These are phyloP conservation scores for Meandrusa payeni DNA, from an alignment of 2,888 invertebrate species.

Conservation along the genomic window DNA sequence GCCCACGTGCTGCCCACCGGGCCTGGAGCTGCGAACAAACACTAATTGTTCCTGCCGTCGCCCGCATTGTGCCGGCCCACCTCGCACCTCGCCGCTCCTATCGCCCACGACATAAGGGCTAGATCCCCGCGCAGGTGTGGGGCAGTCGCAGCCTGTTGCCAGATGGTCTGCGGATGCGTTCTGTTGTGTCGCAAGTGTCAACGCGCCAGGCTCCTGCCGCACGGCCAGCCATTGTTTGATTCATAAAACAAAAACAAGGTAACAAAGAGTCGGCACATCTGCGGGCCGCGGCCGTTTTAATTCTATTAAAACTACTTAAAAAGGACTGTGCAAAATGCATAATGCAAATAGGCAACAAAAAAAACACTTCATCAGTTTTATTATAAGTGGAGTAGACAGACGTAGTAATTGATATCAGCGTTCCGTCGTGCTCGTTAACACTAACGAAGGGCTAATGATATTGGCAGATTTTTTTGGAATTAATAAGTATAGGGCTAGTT, in stretches of 20 bases:
- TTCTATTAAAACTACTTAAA: no score
- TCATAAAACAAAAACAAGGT: slow-evolving; percentile 20
- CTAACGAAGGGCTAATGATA: no score
- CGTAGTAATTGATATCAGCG: no score
- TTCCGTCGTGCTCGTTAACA: no score
- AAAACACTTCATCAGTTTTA: no score
- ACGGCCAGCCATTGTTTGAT: slow-evolving; percentile 30
- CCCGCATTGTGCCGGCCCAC: slow-evolving; percentile 37
- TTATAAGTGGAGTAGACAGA: no score
- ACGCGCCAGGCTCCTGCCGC: slow-evolving; percentile 27
- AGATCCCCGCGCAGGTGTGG: neutral
- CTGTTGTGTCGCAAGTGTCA: slow-evolving; percentile 27
- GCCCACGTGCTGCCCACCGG: no score
- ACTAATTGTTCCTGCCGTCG: slow-evolving; percentile 44
- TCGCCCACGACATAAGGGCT: neutral
- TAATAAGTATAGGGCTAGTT: no score
- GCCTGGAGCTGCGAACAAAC: slow-evolving; percentile 48
- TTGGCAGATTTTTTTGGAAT: no score
- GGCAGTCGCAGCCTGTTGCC: slow-evolving; percentile 31
- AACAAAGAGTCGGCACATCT: slow-evolving; percentile 15
- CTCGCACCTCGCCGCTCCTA: slow-evolving; percentile 3
- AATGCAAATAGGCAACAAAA: no score
- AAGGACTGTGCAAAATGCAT: no score
- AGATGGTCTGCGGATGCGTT: slow-evolving; percentile 34
- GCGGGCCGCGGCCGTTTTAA: slow-evolving; percentile 1